These are phyloP conservation scores for Hirudinaria manillensis DNA, from an alignment of 2,888 invertebrate species.

Conservation along the genomic window DNA sequence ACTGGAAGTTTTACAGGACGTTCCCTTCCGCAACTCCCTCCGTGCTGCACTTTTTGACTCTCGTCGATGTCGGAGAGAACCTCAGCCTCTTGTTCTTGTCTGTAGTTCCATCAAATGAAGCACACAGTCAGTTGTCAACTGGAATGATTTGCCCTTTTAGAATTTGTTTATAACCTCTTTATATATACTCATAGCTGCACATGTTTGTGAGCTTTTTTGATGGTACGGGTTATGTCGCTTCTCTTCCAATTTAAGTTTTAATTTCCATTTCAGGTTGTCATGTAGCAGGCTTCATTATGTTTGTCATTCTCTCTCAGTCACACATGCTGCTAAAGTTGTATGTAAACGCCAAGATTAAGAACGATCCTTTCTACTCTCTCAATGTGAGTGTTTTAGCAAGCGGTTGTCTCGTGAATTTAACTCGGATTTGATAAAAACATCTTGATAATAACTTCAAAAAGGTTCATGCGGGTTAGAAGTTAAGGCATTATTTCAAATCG, in stretches of 20 bases:
- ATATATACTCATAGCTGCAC: no score
- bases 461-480: no score
- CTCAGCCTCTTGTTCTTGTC: constrained; percentile 78
- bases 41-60: neutral
- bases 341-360: constrained; percentile 36
- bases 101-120: constrained; percentile 71
- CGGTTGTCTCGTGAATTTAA: no score
- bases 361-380: neutral
- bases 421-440: no score
- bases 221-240: no score
- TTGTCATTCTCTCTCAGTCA: constrained; percentile 74
- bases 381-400: neutral
- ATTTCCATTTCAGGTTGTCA: constrained; percentile 45
- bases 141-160: no score
- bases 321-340: constrained; percentile 75
- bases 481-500: no score
- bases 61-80: constrained; percentile 62
- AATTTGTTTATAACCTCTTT: no score
- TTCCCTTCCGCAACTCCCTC: constrained; percentile 34
- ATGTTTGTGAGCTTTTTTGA: no score
- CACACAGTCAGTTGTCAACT: no score
- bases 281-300: constrained; percentile 79
- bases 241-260: no score
- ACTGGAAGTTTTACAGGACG: constrained; percentile 60
- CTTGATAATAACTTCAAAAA: no score